Conservation (phyloP, 2,797 vertebrate genomes). For the Sebastes flavidus region DNA sequence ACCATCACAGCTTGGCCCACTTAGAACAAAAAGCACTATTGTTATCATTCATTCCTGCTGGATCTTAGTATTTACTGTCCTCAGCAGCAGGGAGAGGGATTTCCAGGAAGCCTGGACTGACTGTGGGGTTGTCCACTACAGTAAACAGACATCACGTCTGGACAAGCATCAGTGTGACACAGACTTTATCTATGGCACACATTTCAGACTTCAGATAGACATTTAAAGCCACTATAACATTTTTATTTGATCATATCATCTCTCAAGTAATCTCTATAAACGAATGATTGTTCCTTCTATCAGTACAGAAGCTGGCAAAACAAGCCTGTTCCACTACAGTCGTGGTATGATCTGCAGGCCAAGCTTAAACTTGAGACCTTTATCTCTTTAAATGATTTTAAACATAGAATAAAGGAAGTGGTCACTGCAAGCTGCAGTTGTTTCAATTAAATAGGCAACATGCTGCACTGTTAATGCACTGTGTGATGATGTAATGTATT, state of each 20-base stretch:
- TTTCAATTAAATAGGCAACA: no score
- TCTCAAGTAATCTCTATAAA: no score
- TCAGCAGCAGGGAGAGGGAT: slow-evolving; percentile 6
- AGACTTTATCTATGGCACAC: not conserved
- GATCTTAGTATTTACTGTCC: slow-evolving; percentile 8
- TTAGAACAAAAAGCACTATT: slow-evolving; percentile 1
- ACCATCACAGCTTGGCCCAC: not conserved
- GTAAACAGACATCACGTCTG: not conserved
- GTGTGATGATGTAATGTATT: no score
- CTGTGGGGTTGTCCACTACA: not conserved
- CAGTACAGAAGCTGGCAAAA: no score
- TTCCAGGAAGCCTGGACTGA: not conserved
- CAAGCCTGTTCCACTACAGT: no score
- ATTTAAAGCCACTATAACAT: not conserved
- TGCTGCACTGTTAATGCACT: no score
- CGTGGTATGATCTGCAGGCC: no score
- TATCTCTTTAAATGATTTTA: no score
- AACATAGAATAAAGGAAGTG: no score
- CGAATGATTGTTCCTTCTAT: no score
- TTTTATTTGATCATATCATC: not conserved
- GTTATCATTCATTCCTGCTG: slow-evolving; percentile 1
- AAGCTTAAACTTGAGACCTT: no score
- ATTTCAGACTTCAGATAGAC: not conserved
- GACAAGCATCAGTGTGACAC: slow-evolving; percentile 1
- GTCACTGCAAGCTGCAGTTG: no score